Evolutionary conservation across 2,113 vertebrate species (phyloP).

Genomic region (Megaptera novaeangliae): DNA sequence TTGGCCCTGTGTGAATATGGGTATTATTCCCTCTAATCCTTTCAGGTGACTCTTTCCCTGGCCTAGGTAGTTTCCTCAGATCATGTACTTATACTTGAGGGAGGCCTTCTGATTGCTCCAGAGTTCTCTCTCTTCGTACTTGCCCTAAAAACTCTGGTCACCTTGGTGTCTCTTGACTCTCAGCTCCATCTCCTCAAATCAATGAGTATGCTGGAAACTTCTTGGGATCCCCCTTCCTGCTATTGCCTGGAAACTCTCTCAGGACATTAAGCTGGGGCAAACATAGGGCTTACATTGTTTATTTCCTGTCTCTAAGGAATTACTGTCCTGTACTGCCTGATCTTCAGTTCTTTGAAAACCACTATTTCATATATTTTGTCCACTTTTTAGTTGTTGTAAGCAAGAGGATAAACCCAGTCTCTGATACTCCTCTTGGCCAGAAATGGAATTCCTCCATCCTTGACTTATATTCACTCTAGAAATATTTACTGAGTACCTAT

Average conservation of each 20-base stretch:
- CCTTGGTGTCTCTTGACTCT: background rate
- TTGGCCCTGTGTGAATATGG: background rate
- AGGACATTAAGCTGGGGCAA: background rate
- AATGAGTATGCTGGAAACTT: background rate
- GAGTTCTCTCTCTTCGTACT: background rate
- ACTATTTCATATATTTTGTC: background rate
- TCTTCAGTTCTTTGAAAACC: background rate
- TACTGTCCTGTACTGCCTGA: background rate
- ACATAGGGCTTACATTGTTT: background rate
- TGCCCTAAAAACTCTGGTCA: background rate
- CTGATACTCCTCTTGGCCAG: background rate
- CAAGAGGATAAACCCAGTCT: background rate
- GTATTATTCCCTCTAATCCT: background rate
- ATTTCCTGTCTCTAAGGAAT: background rate
- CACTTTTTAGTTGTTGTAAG: background rate
- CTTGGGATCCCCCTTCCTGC: background rate
- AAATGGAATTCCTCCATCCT: background rate
- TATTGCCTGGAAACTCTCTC: background rate
- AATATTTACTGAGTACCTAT: background rate
- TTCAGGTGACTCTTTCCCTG: background rate
- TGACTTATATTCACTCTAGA: background rate
- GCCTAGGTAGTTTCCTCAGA: background rate
- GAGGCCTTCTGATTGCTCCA: background rate
- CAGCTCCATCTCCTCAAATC: background rate
- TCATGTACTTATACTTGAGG: background rate